A percentile compares a stretch with the other conserved stretches of the same genome.
These are phyloP conservation scores for Pangasius macronema DNA, from an alignment of 2,797 vertebrate genomes.

Conservation along the genomic window DNA sequence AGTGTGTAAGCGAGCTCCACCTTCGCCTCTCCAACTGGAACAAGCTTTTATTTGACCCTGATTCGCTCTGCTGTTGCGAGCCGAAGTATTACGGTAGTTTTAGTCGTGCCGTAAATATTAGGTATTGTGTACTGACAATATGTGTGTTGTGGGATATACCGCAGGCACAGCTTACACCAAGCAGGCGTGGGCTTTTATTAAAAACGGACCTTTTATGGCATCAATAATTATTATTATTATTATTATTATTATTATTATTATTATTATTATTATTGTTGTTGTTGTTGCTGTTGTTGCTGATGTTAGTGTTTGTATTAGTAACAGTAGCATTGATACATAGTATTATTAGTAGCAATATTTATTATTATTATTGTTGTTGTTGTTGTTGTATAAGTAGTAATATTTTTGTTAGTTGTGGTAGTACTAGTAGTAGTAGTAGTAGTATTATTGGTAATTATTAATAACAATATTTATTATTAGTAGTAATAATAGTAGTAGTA, in stretches of 20 bases:
- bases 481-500: neutral
- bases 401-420: neutral
- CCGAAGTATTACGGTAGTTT: too few species aligned
- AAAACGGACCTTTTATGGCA: neutral
- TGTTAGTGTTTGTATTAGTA: neutral
- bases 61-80: conserved; percentile 60
- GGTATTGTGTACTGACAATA: too few species aligned
- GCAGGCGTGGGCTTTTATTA: neutral
- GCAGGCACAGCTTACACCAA: neutral
- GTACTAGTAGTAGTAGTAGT: neutral
- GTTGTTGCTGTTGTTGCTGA: too few species aligned
- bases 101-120: too few species aligned
- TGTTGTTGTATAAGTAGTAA: neutral
- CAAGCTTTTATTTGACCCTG: conserved; percentile 73
- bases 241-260: neutral
- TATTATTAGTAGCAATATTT: neutral
- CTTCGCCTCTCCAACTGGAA: conserved; percentile 64
- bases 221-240: neutral
- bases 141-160: too few species aligned
- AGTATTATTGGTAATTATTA: neutral
- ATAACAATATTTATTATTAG: too few species aligned
- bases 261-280: neutral
- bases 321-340: neutral
- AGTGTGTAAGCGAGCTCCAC: conserved; percentile 49
- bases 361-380: neutral